These are phyloP conservation scores for Sebastes reedi DNA, from an alignment of 2,797 vertebrate species.

Conservation along the genomic window DNA sequence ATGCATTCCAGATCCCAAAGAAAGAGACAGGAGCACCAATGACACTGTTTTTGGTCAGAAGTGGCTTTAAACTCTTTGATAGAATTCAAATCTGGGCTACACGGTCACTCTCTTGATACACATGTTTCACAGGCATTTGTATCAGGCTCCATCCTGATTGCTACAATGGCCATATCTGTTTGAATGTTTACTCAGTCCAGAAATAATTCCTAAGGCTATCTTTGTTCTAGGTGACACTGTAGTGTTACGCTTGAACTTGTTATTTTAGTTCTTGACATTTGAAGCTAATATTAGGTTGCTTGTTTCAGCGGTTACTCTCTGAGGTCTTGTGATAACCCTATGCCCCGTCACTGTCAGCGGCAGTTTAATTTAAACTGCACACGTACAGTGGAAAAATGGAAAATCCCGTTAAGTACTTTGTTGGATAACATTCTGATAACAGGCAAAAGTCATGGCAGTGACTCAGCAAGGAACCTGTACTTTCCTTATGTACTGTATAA, in stretches of 20 bases:
- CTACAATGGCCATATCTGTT: conserved; percentile 28
- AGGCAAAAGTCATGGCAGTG: background rate
- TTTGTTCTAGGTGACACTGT: conserved; percentile 44
- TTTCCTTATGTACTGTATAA: background rate
- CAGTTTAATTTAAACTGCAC: conserved; percentile 4
- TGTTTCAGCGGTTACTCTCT: conserved; percentile 31
- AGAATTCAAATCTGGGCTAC: background rate
- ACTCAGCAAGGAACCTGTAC: background rate
- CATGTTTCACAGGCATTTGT: background rate
- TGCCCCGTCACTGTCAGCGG: background rate
- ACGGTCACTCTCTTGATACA: background rate
- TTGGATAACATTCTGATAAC: background rate
- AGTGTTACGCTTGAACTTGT: conserved; percentile 49
- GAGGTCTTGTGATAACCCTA: conserved; percentile 9
- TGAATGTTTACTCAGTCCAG: conserved; percentile 33
- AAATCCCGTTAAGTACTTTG: background rate
- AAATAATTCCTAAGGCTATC: conserved; percentile 29
- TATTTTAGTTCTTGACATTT: conserved; percentile 63
- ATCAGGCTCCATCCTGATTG: background rate
- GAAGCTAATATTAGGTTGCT: conserved; percentile 57
- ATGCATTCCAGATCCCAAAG: background rate
- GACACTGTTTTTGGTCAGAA: background rate
- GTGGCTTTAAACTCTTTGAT: background rate
- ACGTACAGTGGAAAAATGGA: background rate
- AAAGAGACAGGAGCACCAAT: background rate